phyloP scores from a whole-genome alignment of 2,888 invertebrate species.

The Uloborus plumipes region DNA sequence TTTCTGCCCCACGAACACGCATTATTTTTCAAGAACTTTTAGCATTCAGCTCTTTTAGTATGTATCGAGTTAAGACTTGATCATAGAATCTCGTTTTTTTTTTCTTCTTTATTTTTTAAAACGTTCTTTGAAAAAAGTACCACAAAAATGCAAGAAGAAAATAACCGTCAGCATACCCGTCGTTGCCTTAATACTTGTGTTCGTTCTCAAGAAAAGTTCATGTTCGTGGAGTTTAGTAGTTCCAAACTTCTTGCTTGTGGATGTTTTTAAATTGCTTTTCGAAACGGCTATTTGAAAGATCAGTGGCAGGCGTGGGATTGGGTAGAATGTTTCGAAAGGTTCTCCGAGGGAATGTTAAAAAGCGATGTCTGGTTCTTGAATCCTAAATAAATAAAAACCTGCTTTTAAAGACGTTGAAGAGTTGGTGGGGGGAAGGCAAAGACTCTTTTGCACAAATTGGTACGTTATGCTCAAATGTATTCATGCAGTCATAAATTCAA shows the following conservation, averaged over 20 bases:
- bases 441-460: too few species aligned
- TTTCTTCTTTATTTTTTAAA: conserved; percentile 15
- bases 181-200: too few species aligned
- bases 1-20: conserved; percentile 4
- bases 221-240: conserved; percentile 16
- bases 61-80: conserved; percentile 37
- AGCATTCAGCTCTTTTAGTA: background rate
- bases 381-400: conserved; percentile 36
- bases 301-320: background rate
- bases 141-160: too few species aligned
- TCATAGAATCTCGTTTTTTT: conserved; percentile 43
- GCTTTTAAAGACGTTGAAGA: too few species aligned
- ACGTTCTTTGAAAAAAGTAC: too few species aligned
- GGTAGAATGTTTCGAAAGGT: conserved; percentile 36
- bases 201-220: too few species aligned
- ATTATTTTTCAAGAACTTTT: conserved; percentile 46
- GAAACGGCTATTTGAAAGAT: conserved; percentile 50
- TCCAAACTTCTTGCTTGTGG: conserved; percentile 53
- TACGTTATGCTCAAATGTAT: too few species aligned
- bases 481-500: too few species aligned
- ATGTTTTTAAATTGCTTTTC: conserved; percentile 60
- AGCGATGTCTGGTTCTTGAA: conserved; percentile 47
- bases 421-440: too few species aligned
- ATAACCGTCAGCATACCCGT: too few species aligned
- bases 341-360: conserved; percentile 55